Conservation (phyloP, 2,113 vertebrate genomes). For the Hypocryptadius cinnamomeus region DNA sequence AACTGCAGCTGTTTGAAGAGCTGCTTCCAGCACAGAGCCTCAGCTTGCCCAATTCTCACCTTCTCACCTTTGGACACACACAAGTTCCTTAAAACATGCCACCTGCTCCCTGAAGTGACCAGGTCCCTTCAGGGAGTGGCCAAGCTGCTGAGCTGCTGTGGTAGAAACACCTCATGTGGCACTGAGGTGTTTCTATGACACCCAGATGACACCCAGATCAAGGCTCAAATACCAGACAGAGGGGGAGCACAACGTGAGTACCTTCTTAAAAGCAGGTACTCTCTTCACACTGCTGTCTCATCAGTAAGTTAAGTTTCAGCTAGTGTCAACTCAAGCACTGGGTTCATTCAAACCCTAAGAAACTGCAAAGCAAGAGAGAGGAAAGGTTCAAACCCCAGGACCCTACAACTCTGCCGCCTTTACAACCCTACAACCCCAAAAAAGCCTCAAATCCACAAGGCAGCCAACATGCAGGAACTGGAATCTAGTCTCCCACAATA, state of each 20-base stretch:
- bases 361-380: not conserved
- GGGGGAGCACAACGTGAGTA: not conserved
- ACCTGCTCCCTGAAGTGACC: not conserved
- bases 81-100: not conserved
- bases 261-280: not conserved
- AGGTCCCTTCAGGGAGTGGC: not conserved
- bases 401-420: not conserved
- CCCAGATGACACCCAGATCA: not conserved
- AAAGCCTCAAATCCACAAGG: not conserved
- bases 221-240: not conserved
- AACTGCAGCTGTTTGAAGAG: not conserved
- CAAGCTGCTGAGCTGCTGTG: not conserved
- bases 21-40: not conserved
- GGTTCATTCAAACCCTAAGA: not conserved
- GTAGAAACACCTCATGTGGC: not conserved
- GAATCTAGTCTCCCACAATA: not conserved
- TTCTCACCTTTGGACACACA: not conserved
- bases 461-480: not conserved
- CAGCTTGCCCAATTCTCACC: not conserved
- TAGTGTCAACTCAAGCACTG: not conserved
- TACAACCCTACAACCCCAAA: not conserved
- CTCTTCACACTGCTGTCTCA: not conserved
- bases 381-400: not conserved
- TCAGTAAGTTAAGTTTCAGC: not conserved
- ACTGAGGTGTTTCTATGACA: no score